Percentiles rank a stretch among this genome's conserved stretches.
Evolutionary conservation across 1,140 invertebrate species (phyloP).

Genomic region (Orius insidiosus): DNA sequence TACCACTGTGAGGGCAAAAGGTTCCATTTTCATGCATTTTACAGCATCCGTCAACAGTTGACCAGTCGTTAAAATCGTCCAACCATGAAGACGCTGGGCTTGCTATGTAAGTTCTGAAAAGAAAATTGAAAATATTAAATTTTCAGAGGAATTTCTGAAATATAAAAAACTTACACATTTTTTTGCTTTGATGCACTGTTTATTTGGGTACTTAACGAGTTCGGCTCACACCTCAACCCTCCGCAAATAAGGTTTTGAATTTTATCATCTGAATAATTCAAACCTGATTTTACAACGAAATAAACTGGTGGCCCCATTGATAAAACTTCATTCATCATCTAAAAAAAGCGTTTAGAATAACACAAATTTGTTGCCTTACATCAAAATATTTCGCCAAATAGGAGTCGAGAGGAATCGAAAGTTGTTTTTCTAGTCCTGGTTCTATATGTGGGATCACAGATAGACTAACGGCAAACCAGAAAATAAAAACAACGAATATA

Average conservation of each 20-base stretch:
- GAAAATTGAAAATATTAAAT: too few species aligned
- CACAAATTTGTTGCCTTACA: conserved; percentile 23
- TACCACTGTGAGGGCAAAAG: conserved; percentile 45
- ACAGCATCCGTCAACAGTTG: conserved; percentile 31
- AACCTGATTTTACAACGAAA: conserved; percentile 75
- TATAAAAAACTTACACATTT: neutral
- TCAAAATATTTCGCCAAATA: conserved; percentile 83
- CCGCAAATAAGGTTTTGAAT: conserved; percentile 79
- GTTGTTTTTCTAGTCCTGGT: conserved; percentile 86
- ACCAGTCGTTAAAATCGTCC: conserved; percentile 94
- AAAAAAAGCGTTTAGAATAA: conserved; percentile 21
- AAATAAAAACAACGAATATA: conserved; percentile 73
- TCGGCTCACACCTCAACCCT: conserved; percentile 51
- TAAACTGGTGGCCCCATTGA: conserved; percentile 93
- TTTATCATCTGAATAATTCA: conserved; percentile 53
- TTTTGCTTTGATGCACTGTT: conserved; percentile 42
- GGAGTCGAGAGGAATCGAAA: conserved; percentile 93
- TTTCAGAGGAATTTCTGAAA: neutral
- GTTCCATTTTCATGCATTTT: conserved; percentile 42
- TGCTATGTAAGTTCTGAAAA: conserved; percentile 61
- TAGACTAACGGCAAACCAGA: conserved; percentile 78
- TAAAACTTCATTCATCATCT: conserved; percentile 67
- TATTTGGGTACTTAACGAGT: conserved; percentile 73
- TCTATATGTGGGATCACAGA: conserved; percentile 74
- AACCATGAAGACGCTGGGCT: conserved; percentile 81